Base-by-base conservation (phyloP, 2,113 vertebrate genomes). In the Oncorhynchus masou region DNA sequence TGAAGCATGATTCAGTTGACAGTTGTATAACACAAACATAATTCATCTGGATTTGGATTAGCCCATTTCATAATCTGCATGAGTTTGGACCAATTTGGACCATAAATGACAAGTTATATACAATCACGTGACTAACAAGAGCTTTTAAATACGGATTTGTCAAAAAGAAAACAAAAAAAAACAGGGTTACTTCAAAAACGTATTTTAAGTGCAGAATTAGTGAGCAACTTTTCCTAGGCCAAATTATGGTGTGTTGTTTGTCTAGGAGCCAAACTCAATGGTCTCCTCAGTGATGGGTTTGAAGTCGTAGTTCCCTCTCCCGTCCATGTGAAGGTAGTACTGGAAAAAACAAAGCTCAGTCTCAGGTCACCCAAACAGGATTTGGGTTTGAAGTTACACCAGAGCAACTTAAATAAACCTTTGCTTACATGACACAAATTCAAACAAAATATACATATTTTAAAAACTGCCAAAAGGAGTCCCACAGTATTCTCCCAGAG, bases 261-360 rank as follows among this genome's bases (percentile, higher is more conserved):
- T 79, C 92, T 95, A 99, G 11, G 98, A 99, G 81, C 98, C 97
- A 87, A 98, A 99, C 90, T 98, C 97, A 70, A 97, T 90, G 0
- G 98, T 99, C 39, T 98, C 97, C 75, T 96, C 93, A 20, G 98
- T 98, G 91, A 99, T 99, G 87, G 94, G 94, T 87, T 97, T 98
- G 92, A 99, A 99, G 71, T 98, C 97, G 1, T 99, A 99, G 90
- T 94, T 96, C 68, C 97, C 97, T 92, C 98, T 93, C 48, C 98
- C 97, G 54, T 99, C 98, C 97, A 99, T 99, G 87, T 96, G 97
- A 73, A 99, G 95, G 67, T 98, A 99, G 87, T 90, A 96, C 97
- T 99, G 9, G 9, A 45, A 9, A 86, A n/a, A 83, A 71, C 19
- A 75, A 76, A 60, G 59, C 12, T 24, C 9, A 45, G 39, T 45